Conservation (phyloP, 2,797 vertebrate genomes). For the Pristis pectinata region DNA sequence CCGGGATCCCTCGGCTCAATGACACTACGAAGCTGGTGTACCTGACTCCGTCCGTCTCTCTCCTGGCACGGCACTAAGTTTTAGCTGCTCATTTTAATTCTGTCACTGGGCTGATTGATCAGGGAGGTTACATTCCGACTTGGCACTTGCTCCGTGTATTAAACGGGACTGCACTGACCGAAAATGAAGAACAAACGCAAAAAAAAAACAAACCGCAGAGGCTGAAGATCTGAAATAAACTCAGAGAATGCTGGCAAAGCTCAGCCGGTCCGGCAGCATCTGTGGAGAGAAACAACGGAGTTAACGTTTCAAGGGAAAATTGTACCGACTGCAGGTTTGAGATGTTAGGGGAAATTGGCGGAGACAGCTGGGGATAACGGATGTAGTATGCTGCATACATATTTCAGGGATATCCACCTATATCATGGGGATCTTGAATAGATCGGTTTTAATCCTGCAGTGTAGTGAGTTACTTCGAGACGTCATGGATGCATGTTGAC, state of each 20-base stretch:
- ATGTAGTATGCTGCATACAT: neutral
- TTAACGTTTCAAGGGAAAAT: no score
- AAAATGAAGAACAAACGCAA: no score
- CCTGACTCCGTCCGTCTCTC: neutral
- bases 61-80: neutral
- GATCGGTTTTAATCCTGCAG: neutral
- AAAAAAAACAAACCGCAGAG: no score
- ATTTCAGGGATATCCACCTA: neutral
- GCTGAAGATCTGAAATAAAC: no score
- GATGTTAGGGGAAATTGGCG: neutral
- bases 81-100: neutral
- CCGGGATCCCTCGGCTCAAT: neutral
- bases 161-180: no score
- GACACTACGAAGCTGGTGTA: neutral
- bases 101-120: neutral
- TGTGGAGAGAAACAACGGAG: no score
- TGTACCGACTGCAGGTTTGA: neutral
- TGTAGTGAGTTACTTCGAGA: neutral
- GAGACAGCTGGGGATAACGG: neutral
- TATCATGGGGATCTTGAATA: neutral
- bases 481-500: neutral
- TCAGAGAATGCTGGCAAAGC: no score
- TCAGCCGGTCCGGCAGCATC: no score
- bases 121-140: neutral
- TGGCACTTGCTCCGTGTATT: neutral